Evolutionary conservation across 1,140 invertebrate genomes (phyloP).

Genomic region (Pomacea maculata): DNA sequence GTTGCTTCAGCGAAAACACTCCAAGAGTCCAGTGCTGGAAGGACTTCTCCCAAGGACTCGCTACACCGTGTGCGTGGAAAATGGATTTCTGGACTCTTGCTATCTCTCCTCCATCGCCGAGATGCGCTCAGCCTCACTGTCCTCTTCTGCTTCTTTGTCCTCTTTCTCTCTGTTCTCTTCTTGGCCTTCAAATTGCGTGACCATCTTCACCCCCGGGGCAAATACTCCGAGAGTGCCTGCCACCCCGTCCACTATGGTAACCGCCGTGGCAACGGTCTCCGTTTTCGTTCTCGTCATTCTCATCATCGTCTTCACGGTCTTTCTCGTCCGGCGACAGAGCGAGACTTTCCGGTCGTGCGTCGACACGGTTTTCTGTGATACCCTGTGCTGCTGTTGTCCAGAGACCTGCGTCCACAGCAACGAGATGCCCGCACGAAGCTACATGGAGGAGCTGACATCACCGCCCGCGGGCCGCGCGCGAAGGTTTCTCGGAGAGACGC

Average conservation of each 20-base stretch:
- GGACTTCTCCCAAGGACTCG: slow-evolving; percentile 11
- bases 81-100: slow-evolving; percentile 19
- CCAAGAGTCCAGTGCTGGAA: neutral
- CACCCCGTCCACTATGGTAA: neutral
- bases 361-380: too few relatives aligned
- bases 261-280: neutral
- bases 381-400: too few relatives aligned
- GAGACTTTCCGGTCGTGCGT: neutral
- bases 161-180: neutral
- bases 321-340: neutral
- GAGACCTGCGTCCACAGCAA: too few relatives aligned
- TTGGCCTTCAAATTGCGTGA: slow-evolving; percentile 22
- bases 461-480: too few relatives aligned
- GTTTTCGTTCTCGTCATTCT: neutral
- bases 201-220: neutral
- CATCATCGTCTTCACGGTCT: neutral
- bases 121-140: neutral
- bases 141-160: neutral
- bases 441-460: too few relatives aligned
- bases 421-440: too few relatives aligned
- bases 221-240: neutral
- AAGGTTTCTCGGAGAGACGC: too few relatives aligned
- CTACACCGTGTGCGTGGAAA: slow-evolving; percentile 23
- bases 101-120: slow-evolving; percentile 15
- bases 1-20: slow-evolving; percentile 5